Evolutionary conservation across 2,888 invertebrate species (phyloP).

Genomic region (Hirudinaria manillensis): DNA sequence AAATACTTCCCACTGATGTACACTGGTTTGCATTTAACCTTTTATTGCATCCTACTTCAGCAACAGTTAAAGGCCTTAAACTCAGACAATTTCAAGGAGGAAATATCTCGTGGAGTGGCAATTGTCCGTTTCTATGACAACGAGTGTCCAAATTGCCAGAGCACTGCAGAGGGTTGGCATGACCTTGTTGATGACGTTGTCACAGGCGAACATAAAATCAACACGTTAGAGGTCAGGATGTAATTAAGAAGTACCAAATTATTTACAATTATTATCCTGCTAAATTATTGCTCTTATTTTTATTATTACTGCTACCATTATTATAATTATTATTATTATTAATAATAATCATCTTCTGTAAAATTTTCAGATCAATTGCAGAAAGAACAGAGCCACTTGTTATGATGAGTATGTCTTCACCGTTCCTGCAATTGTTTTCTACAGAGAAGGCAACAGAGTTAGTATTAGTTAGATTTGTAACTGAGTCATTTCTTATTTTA

Average conservation of each 20-base stretch:
- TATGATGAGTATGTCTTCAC: not conserved
- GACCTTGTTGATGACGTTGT: not conserved
- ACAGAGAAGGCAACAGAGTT: not conserved
- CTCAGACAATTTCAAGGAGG: not conserved
- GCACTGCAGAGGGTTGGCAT: not conserved
- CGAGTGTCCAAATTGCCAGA: slow-evolving; percentile 13
- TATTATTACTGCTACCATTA: not conserved
- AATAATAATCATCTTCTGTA: not conserved
- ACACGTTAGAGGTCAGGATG: not conserved
- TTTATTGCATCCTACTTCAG: not conserved
- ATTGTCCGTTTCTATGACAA: slow-evolving; percentile 14
- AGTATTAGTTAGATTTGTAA: not conserved
- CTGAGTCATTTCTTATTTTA: not conserved
- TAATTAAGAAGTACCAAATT: not conserved
- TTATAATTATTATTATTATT: not conserved
- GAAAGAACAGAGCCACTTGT: not conserved
- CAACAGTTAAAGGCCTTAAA: not conserved
- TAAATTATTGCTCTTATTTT: not conserved
- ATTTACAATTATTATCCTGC: not conserved
- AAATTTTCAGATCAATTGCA: slow-evolving; percentile 14
- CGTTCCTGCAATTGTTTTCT: slow-evolving; percentile 5
- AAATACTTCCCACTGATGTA: no score
- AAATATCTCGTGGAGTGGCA: not conserved
- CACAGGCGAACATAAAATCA: not conserved
- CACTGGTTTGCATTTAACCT: no score